Conservation (phyloP, 2,888 invertebrate genomes). For the Aphodius sticticus region DNA sequence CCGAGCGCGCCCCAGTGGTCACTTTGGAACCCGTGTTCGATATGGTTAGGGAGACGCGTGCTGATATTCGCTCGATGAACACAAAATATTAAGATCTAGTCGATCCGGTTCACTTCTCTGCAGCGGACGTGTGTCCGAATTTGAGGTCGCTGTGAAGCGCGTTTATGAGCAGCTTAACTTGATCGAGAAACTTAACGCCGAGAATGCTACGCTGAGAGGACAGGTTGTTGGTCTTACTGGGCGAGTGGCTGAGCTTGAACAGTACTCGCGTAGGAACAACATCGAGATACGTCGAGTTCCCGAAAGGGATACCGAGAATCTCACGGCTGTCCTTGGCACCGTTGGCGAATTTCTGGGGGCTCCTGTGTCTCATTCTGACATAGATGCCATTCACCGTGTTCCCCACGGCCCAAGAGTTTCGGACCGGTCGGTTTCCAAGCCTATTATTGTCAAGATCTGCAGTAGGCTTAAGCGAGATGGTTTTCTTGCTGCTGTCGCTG, state of each 20-base stretch:
- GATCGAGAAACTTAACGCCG: no score
- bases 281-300: background rate
- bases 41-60: no score
- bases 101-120: no score
- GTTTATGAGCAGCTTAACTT: no score
- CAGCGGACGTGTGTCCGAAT: background rate
- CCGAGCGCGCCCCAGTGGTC: no score
- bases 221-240: background rate
- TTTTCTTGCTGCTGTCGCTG: no score
- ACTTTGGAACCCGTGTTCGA: no score
- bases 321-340: background rate
- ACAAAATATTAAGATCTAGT: no score
- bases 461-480: no score
- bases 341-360: background rate
- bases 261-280: no score
- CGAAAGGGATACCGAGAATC: background rate
- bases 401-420: background rate
- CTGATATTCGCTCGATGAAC: no score
- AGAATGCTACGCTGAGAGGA: background rate
- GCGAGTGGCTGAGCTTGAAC: background rate
- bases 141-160: background rate
- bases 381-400: constrained; percentile 8
- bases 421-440: background rate
- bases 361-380: background rate
- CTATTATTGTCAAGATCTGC: no score